These are phyloP conservation scores for Nipponacmea schrenckii DNA, from an alignment of 2,888 invertebrate species.

Conservation along the genomic window DNA sequence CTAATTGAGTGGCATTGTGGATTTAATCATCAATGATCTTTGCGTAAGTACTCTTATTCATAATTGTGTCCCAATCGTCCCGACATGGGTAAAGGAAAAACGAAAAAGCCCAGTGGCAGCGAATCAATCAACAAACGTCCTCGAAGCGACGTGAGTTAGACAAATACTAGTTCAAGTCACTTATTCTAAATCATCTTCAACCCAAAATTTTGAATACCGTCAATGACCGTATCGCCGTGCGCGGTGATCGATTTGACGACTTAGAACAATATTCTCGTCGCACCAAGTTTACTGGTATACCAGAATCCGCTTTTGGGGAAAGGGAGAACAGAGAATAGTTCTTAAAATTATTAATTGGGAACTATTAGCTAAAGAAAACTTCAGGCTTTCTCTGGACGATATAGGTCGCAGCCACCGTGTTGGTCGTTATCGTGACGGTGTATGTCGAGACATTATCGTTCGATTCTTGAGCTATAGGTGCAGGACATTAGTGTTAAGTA, in stretches of 20 bases:
- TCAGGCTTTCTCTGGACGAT: neutral
- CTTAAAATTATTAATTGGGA: neutral
- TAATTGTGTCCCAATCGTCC: too few relatives aligned
- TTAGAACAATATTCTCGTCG: slow-evolving; percentile 1
- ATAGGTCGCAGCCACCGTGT: neutral
- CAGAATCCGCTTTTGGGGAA: neutral
- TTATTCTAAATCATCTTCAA: neutral
- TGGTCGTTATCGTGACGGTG: neutral
- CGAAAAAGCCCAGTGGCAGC: too few relatives aligned
- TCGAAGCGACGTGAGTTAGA: neutral
- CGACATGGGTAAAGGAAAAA: too few relatives aligned
- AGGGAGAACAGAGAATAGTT: neutral
- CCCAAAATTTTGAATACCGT: neutral
- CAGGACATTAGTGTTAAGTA: neutral
- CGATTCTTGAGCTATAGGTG: neutral
- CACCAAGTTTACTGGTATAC: neutral
- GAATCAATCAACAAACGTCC: neutral
- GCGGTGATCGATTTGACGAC: neutral
- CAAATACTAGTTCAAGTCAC: neutral
- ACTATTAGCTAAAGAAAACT: neutral
- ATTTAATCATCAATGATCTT: too few relatives aligned
- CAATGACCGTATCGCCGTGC: neutral
- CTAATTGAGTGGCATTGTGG: too few relatives aligned
- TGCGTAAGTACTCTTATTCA: too few relatives aligned
- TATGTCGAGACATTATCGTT: neutral